Conservation (phyloP, 92 coral and sea anemone species). For the Virgularia gustaviana region DNA sequence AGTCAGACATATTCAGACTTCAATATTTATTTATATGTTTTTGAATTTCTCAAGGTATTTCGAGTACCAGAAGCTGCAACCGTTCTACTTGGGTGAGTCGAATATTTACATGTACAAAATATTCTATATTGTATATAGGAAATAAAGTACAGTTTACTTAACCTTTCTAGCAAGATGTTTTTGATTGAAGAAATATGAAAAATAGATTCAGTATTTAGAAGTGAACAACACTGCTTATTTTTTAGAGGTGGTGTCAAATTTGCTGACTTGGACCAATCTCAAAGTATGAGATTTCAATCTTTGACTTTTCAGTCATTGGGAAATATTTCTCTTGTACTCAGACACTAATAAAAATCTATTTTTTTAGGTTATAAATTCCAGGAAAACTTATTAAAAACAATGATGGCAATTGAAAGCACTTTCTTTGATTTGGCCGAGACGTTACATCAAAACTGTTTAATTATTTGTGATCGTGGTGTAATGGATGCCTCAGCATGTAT, state of each 20-base stretch:
- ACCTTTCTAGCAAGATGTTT: no score
- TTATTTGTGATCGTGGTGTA: constrained; percentile 92
- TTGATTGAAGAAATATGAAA: no score
- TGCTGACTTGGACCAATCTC: constrained; percentile 77
- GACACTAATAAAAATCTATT: no score
- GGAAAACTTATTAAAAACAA: constrained; percentile 72
- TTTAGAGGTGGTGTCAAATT: constrained; percentile 92
- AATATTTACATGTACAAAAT: background rate
- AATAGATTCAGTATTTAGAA: no score
- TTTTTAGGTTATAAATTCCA: constrained; percentile 62
- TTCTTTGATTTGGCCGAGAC: constrained; percentile 74
- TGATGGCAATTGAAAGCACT: constrained; percentile 84
- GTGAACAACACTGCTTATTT: no score
- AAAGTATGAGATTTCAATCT: no score
- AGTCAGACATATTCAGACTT: no score
- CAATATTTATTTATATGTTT: no score
- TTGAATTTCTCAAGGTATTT: constrained; percentile 81
- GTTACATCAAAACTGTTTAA: constrained; percentile 58
- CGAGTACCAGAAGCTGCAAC: constrained; percentile 93
- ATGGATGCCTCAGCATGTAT: constrained; percentile 98
- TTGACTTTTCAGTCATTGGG: no score
- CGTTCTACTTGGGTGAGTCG: constrained; percentile 66
- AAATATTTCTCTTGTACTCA: no score
- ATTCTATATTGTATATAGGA: background rate
- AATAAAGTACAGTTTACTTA: no score